phyloP scores from a whole-genome alignment of 37 sponge, comb jelly and placozoan genomes.

The Chondrosia reniformis region DNA sequence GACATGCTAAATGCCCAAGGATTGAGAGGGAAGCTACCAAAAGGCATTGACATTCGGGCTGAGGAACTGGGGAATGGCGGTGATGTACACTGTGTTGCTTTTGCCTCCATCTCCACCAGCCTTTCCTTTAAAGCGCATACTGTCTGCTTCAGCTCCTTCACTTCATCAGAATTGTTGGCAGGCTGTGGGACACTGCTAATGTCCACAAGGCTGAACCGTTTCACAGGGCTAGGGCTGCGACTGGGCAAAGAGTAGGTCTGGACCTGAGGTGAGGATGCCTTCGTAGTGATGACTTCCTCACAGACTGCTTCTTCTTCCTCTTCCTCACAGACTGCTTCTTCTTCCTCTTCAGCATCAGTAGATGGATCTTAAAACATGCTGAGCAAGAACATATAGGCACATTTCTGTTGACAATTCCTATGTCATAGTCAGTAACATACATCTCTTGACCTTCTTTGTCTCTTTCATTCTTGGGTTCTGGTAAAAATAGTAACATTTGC shows the following conservation, averaged over 20 bases:
- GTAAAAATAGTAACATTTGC: too few relatives aligned
- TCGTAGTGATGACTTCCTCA: not conserved
- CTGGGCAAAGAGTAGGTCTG: not conserved
- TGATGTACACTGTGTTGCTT: not conserved
- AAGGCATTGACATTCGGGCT: not conserved
- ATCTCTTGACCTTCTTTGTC: too few relatives aligned
- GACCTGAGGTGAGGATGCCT: not conserved
- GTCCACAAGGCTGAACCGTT: not conserved
- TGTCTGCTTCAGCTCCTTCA: not conserved
- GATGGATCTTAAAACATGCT: too few relatives aligned
- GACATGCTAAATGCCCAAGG: not conserved
- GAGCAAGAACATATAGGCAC: too few relatives aligned
- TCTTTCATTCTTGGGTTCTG: too few relatives aligned
- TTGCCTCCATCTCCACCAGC: not conserved
- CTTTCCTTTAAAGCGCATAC: not conserved
- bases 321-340: too few relatives aligned
- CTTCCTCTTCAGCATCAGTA: not conserved
- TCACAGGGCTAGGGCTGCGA: slow-evolving; percentile 1
- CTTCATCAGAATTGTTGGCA: not conserved
- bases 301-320: too few relatives aligned
- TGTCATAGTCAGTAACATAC: too few relatives aligned
- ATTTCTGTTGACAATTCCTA: too few relatives aligned
- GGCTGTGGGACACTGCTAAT: not conserved
- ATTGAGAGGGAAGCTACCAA: not conserved
- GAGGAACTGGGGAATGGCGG: not conserved